A percentile compares a stretch with the other conserved stretches of the same genome.
Conservation (phyloP, 30 jellyfish, hydroid and myxozoan genomes). For the Aurelia aurita complex sp. Pacific region DNA sequence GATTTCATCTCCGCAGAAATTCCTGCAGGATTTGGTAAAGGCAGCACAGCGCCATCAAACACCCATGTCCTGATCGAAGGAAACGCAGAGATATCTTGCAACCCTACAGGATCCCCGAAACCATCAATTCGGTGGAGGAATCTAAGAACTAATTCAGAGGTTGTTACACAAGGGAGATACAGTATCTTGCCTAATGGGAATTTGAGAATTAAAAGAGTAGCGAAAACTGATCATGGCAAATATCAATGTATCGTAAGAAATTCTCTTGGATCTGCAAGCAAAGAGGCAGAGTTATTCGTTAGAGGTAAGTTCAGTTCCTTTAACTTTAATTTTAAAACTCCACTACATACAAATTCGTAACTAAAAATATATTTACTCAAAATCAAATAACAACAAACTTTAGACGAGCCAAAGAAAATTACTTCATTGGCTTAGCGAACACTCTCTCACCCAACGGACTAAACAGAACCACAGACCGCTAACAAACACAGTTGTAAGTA, state of each 20-base stretch:
- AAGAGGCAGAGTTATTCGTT: conserved; percentile 68
- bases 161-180: conserved; percentile 55
- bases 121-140: conserved; percentile 85
- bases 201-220: conserved; percentile 63
- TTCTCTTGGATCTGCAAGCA: conserved; percentile 57
- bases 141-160: conserved; percentile 25
- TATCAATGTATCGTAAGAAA: conserved; percentile 83
- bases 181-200: conserved; percentile 65
- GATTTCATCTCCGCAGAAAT: conserved; percentile 26
- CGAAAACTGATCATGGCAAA: conserved; percentile 67
- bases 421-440: too few relatives aligned
- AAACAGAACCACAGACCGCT: too few relatives aligned
- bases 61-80: conserved; percentile 87
- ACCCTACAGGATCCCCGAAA: conserved; percentile 94
- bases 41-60: conserved; percentile 77
- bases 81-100: conserved; percentile 74
- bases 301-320: too few relatives aligned
- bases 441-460: too few relatives aligned
- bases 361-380: too few relatives aligned
- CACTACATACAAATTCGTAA: too few relatives aligned
- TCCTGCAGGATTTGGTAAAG: conserved; percentile 82
- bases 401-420: too few relatives aligned
- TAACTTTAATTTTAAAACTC: too few relatives aligned
- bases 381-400: too few relatives aligned
- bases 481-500: too few relatives aligned